Percentiles rank a stretch among this genome's conserved stretches.
These are phyloP conservation scores for Mastomys coucha DNA, from an alignment of 2,113 vertebrate species.

Conservation along the genomic window DNA sequence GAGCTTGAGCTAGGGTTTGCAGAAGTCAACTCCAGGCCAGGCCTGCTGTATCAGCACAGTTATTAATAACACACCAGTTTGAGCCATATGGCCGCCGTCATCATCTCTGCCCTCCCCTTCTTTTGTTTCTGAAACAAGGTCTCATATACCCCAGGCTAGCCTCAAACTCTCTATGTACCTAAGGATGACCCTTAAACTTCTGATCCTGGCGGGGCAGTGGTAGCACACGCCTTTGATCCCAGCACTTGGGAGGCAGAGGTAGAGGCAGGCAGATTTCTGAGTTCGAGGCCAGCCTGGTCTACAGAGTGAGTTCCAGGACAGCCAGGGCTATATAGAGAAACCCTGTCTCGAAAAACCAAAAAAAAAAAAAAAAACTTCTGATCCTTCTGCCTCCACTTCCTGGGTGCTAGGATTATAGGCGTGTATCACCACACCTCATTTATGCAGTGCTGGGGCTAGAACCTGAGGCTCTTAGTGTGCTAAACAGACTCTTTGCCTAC, in stretches of 20 bases:
- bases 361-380: too few species aligned
- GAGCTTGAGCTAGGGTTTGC: not conserved
- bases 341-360: too few species aligned
- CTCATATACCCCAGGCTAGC: not conserved
- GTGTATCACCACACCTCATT: not conserved
- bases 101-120: not conserved
- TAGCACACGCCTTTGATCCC: too few species aligned
- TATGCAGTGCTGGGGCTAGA: not conserved
- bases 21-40: not conserved
- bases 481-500: not conserved
- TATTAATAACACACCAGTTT: conserved; percentile 11
- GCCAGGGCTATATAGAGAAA: too few species aligned
- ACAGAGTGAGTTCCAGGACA: too few species aligned
- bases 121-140: not conserved
- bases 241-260: too few species aligned
- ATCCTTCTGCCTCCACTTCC: not conserved
- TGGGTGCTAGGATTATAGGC: not conserved
- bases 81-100: not conserved
- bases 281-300: too few species aligned
- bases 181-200: not conserved
- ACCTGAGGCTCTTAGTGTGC: not conserved
- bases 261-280: too few species aligned
- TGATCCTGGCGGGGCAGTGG: too few species aligned
- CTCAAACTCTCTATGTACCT: not conserved
- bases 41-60: not conserved